phyloP scores from a whole-genome alignment of 2,888 invertebrate species.

The Beris morrisii region DNA sequence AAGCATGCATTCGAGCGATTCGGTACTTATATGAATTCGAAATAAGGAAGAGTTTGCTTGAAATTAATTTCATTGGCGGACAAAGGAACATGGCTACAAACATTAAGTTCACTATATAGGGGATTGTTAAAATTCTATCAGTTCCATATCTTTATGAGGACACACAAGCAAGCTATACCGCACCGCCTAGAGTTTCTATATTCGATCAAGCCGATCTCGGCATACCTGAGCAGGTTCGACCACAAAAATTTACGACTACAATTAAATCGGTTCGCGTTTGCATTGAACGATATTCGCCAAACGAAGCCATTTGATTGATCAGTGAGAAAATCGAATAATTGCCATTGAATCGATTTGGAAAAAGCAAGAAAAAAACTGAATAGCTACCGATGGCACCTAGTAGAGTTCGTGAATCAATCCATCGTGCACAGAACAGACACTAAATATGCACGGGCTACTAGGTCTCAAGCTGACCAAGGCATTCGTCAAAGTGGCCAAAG shows the following conservation, averaged over 20 bases:
- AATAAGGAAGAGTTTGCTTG: constrained; percentile 7
- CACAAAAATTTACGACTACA: constrained; percentile 27
- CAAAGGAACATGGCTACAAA: constrained; percentile 15
- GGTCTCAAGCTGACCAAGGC: background rate
- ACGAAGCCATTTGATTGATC: constrained; percentile 31
- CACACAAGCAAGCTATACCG: constrained; percentile 18
- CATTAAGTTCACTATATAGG: constrained; percentile 26
- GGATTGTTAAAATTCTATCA: constrained; percentile 32
- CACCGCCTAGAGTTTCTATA: constrained; percentile 10
- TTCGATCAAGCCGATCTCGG: constrained; percentile 5
- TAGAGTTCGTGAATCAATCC: constrained; percentile 29
- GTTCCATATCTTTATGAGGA: constrained; percentile 30
- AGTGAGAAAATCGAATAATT: constrained; percentile 23
- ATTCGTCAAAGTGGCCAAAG: background rate
- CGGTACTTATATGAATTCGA: background rate
- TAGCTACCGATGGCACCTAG: constrained; percentile 19
- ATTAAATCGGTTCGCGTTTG: constrained; percentile 19
- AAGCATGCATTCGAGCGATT: constrained; percentile 19
- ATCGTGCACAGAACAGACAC: constrained; percentile 23
- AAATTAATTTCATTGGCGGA: constrained; percentile 18
- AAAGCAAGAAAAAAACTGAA: background rate
- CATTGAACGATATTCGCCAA: constrained; percentile 9
- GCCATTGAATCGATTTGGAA: constrained; percentile 19
- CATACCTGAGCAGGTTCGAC: constrained; percentile 1
- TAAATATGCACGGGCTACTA: constrained; percentile 11